phyloP scores from a whole-genome alignment of 2,797 vertebrate species.

The Manis javanica region DNA sequence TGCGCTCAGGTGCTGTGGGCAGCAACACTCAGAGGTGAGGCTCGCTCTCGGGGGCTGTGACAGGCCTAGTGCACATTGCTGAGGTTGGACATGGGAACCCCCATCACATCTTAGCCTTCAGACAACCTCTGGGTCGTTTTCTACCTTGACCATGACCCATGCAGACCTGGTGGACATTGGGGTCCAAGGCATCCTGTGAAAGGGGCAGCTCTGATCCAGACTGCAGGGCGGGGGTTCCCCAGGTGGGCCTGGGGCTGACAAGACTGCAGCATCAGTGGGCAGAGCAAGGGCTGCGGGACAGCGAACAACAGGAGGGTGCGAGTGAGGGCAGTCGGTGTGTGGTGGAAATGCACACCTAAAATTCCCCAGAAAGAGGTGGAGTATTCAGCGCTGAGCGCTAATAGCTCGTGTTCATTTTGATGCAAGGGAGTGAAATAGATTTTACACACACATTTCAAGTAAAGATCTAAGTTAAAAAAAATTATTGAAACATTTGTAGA shows the following conservation, averaged over 20 bases:
- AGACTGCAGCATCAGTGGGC: no score
- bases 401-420: not conserved
- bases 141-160: not conserved
- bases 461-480: not conserved
- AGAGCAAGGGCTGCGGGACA: no score
- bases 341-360: not conserved
- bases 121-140: not conserved
- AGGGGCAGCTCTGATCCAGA: not conserved
- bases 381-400: not conserved
- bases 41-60: not conserved
- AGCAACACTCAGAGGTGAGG: no score
- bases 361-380: no score
- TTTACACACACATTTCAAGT: not conserved
- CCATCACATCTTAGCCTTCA: accelerated
- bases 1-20: no score
- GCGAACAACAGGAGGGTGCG: no score
- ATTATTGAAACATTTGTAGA: not conserved
- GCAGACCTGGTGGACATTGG: not conserved
- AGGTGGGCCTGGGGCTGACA: not conserved
- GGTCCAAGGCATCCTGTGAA: not conserved
- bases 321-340: no score
- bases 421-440: not conserved
- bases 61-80: not conserved
- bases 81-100: not conserved
- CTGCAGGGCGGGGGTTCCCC: accelerated